phyloP scores from a whole-genome alignment of 1,140 invertebrate genomes.

The Drosophila santomea region DNA sequence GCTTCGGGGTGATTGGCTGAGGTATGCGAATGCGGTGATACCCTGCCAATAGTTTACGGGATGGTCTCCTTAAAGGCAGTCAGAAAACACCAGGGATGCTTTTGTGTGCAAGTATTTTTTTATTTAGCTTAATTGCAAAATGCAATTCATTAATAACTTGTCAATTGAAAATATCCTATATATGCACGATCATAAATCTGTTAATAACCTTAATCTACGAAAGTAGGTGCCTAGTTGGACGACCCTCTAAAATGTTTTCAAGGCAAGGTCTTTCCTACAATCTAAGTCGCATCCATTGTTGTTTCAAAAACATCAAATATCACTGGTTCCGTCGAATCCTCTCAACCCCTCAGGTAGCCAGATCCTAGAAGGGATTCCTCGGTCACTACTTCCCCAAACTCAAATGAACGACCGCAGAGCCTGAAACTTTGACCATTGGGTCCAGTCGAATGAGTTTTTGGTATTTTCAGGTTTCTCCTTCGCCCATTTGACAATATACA shows the following conservation, averaged over 20 bases:
- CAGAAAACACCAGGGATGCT: neutral
- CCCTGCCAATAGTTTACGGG: constrained; percentile 13
- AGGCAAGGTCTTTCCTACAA: constrained; percentile 6
- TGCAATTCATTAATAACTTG: too few relatives aligned
- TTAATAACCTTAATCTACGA: too few relatives aligned
- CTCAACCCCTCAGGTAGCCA: constrained; percentile 38
- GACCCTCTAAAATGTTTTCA: constrained; percentile 1
- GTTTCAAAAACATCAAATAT: constrained; percentile 37
- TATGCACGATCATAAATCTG: too few relatives aligned
- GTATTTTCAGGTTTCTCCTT: constrained; percentile 49
- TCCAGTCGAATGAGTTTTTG: constrained; percentile 39
- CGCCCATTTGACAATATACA: constrained; percentile 77
- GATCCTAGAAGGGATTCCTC: constrained; percentile 36
- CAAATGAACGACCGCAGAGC: neutral
- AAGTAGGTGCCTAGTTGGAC: too few relatives aligned
- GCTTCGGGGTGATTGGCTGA: constrained; percentile 21
- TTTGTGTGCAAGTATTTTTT: too few relatives aligned
- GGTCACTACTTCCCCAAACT: too few relatives aligned
- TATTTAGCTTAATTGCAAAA: too few relatives aligned
- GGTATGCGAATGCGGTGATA: constrained; percentile 30
- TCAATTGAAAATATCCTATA: too few relatives aligned
- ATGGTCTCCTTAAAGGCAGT: neutral
- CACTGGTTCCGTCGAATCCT: constrained; percentile 27
- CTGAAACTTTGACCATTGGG: constrained; percentile 44
- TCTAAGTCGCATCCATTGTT: neutral